phyloP scores from a whole-genome alignment of 2,888 invertebrate species.

The Campoplex nolae region DNA sequence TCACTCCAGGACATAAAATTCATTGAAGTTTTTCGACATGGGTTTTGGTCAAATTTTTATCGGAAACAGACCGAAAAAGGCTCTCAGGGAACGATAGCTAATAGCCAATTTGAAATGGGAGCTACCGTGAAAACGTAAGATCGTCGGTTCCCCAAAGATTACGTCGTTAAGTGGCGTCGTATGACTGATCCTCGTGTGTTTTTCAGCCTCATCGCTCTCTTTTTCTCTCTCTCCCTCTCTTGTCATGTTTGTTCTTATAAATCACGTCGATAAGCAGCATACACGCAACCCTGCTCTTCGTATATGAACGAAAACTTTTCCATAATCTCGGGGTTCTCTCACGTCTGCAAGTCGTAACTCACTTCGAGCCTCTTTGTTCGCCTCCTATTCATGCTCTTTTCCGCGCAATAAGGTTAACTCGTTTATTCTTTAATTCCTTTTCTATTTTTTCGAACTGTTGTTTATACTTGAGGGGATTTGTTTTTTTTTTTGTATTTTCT shows the following conservation, averaged over 20 bases:
- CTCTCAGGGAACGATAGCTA: not conserved
- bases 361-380: constrained; percentile 40
- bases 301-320: constrained; percentile 78
- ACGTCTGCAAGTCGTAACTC: constrained; percentile 59
- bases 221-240: constrained; percentile 32
- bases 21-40: not conserved
- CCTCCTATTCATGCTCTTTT: constrained; percentile 28
- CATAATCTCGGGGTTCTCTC: constrained; percentile 75
- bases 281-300: constrained; percentile 67
- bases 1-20: not conserved
- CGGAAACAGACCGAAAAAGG: not conserved
- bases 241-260: constrained; percentile 82
- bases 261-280: constrained; percentile 81
- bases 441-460: constrained; percentile 2
- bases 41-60: not conserved
- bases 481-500: constrained; percentile 19
- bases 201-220: constrained; percentile 43
- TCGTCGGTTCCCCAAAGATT: constrained; percentile 77
- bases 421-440: constrained; percentile 5
- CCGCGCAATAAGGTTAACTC: constrained; percentile 33
- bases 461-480: not conserved
- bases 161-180: constrained; percentile 79
- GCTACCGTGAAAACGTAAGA: constrained; percentile 72
- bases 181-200: constrained; percentile 72
- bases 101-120: constrained; percentile 11